Evolutionary conservation across 2,888 invertebrate species (phyloP), one percentile per base, ranked within the genome.

Genomic region (Spodoptera exigua): DNA sequence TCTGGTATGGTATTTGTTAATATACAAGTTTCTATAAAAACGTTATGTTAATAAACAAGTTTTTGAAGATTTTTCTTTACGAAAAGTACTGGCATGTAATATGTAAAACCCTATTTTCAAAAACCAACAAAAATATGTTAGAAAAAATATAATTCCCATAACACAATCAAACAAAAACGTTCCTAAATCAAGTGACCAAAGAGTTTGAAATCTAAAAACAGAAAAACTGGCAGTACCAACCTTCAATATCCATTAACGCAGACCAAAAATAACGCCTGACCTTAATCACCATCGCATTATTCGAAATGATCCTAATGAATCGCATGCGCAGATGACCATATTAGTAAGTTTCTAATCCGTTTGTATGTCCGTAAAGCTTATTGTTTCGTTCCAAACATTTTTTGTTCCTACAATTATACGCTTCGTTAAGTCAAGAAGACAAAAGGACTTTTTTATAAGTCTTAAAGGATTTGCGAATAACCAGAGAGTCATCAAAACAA

Each of bases 361-460:
- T 53, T 74, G 68, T 62, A 59, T 61, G 62, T 53, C 60, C 70
- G 68, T 71, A 71, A n/a, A 76, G 76, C 73, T 73, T 61, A 80
- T 79, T 81, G 78, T 79, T 75, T 72, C 61, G 53, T 43, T 76
- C 55, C 62, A 54, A 66, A 65, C 56, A 27, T 80, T 83, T 84
- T 85, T 83, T 75, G 76, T 63, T 60, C 64, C 36, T 48, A 74
- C 76, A 76, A 80, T 84, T 84, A 82, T 74, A 72, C 62, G 74
- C 78, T 80, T 87, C 84, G 81, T 83, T 85, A 82, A 74, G 74
- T 74, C 78, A 68, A 83, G 70, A 82, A 83, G 83, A 83, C 80
- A 87, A 82, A 81, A 79, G 78, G 74, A 74, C 77, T 85, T 84
- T 84, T 27, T 84, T 86, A 76, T 76, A 43, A 49, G 66, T 60